Evolutionary conservation across 2,797 vertebrate genomes (phyloP).

Genomic region (Momotus momota): DNA sequence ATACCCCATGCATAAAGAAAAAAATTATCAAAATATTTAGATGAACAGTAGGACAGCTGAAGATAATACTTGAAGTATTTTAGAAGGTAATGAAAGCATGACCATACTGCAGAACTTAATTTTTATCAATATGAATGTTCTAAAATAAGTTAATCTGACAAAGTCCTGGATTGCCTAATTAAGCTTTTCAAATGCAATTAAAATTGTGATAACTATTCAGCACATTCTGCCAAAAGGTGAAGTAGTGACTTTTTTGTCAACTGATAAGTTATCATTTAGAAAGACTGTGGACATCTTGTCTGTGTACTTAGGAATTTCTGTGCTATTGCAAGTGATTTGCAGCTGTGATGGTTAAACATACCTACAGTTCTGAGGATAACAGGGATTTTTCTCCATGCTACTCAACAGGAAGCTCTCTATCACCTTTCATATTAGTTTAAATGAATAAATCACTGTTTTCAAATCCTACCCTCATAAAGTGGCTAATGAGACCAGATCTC

Average conservation of each 20-base stretch:
- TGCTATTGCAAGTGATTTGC: background rate
- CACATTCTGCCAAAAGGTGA: background rate
- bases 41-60: background rate
- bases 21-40: background rate
- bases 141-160: background rate
- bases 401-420: background rate
- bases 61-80: background rate
- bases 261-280: background rate
- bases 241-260: background rate
- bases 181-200: background rate
- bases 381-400: background rate
- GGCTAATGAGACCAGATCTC: background rate
- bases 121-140: background rate
- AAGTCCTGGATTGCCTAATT: background rate
- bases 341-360: background rate
- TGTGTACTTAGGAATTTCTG: background rate
- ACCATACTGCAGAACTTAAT: background rate
- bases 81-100: background rate
- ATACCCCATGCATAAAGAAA: background rate
- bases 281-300: background rate
- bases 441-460: background rate
- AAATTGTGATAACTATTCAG: background rate
- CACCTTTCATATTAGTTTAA: background rate
- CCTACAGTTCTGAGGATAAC: background rate
- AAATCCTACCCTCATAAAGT: background rate